These are phyloP conservation scores for Antheraea yamamai DNA, from an alignment of 2,888 invertebrate genomes.

Conservation along the genomic window DNA sequence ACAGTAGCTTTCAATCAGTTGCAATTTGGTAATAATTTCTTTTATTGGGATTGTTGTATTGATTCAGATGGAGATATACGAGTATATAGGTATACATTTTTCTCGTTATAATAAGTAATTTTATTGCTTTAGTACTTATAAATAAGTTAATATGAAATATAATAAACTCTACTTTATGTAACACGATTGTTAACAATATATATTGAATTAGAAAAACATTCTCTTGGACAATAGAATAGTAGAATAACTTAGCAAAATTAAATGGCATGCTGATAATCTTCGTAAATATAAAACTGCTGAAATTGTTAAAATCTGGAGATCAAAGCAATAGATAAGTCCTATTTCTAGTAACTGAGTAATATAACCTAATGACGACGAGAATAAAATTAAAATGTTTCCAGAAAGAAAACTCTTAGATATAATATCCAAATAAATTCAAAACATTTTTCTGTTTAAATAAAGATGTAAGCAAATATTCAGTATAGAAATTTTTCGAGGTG, in stretches of 20 bases:
- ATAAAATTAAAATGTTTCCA: not conserved
- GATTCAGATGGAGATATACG: not conserved
- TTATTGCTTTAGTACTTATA: not conserved
- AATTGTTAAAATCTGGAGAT: too few species aligned
- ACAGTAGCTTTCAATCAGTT: conserved; percentile 5
- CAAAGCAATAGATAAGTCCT: too few species aligned
- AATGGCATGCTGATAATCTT: too few species aligned
- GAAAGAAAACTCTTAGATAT: not conserved
- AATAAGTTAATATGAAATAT: not conserved
- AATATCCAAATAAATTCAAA: not conserved
- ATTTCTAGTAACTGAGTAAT: not conserved
- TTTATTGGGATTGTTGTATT: not conserved
- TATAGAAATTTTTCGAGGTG: conserved; percentile 35
- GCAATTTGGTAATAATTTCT: not conserved
- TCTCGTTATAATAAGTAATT: not conserved
- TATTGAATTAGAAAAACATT: not conserved
- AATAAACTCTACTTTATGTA: not conserved
- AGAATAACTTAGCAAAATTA: too few species aligned
- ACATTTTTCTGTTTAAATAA: conserved; percentile 9
- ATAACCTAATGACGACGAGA: not conserved
- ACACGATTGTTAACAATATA: not conserved
- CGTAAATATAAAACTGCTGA: too few species aligned
- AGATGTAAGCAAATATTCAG: conserved; percentile 31
- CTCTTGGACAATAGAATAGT: not conserved
- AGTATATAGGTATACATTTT: not conserved